Conservation (phyloP, 2,888 invertebrate genomes). For the Cephus rjabovi region DNA sequence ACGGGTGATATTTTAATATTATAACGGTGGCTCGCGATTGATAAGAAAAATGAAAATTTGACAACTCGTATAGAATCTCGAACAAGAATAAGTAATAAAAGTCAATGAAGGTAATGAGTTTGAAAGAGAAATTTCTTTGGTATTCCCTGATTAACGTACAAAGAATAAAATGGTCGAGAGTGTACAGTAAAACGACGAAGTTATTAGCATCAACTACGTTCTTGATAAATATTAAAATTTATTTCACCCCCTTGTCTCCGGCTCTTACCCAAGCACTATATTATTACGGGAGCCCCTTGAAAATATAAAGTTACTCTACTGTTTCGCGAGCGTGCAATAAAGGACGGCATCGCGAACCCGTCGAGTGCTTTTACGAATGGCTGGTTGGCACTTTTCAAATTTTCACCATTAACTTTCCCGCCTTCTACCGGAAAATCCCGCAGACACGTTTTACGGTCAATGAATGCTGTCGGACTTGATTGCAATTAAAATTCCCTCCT, state of each 20-base stretch:
- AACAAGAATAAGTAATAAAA: not conserved
- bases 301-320: constrained; percentile 32
- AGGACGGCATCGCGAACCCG: not conserved
- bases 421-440: not conserved
- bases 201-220: not conserved
- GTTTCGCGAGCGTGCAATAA: not conserved
- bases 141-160: not conserved
- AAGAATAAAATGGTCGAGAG: not conserved
- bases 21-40: not conserved
- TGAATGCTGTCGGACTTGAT: constrained; percentile 41
- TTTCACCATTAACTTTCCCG: not conserved
- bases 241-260: constrained; percentile 14
- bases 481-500: constrained; percentile 46
- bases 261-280: constrained; percentile 5
- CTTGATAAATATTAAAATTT: constrained; percentile 32
- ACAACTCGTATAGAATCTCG: not conserved
- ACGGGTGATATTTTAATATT: not conserved
- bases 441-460: constrained; percentile 24
- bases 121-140: not conserved
- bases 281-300: not conserved
- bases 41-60: not conserved
- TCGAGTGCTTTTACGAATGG: constrained; percentile 21
- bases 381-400: constrained; percentile 2
- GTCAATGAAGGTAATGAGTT: not conserved
- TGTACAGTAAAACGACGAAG: not conserved